A percentile compares a stretch with the other conserved stretches of the same genome.
Conservation (phyloP, 2,113 vertebrate genomes). For the Meles meles region DNA sequence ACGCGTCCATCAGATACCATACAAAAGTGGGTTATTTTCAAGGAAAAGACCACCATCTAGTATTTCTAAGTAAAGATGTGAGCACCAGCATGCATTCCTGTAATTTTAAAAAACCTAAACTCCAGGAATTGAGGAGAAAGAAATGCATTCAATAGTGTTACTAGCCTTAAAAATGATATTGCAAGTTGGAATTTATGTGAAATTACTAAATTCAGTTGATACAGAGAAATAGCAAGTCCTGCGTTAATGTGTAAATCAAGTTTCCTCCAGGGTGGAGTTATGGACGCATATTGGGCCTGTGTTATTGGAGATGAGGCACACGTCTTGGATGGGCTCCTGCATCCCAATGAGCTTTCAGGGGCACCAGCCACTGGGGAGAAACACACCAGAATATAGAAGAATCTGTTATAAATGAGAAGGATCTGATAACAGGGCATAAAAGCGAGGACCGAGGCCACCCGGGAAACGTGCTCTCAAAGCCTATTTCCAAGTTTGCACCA, state of each 20-base stretch:
- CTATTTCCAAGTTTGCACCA: background rate
- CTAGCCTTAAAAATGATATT: background rate
- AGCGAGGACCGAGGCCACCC: background rate
- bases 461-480: background rate
- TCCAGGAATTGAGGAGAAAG: background rate
- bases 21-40: background rate
- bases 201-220: background rate
- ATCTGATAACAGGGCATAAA: background rate
- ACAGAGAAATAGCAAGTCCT: no score
- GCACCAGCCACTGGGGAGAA: background rate
- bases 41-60: background rate
- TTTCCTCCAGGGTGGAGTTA: background rate
- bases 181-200: background rate
- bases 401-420: no score
- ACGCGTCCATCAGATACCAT: accelerated
- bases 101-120: background rate
- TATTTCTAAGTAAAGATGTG: background rate
- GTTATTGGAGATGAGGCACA: background rate
- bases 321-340: accelerated
- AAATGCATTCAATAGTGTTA: background rate
- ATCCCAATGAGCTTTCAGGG: no score
- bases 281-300: accelerated
- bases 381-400: background rate
- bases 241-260: background rate
- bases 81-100: background rate